Conservation (phyloP, 2,797 vertebrate species). For the Oryzias sinensis region DNA sequence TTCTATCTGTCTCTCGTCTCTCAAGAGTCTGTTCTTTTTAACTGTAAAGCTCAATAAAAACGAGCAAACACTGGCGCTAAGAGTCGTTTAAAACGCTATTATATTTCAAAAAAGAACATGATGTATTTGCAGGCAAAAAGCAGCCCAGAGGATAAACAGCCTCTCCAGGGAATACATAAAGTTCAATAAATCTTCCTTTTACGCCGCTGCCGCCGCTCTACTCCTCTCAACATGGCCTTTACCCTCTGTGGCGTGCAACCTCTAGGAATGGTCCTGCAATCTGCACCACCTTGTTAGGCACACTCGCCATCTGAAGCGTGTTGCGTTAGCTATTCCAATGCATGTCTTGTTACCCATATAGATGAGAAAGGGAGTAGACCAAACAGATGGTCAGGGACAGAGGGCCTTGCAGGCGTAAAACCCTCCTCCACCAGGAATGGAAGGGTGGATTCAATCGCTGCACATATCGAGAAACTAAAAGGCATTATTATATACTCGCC, state of each 20-base stretch:
- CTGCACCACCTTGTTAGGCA: slow-evolving; percentile 62
- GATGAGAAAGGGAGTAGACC: slow-evolving; percentile 59
- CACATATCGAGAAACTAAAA: slow-evolving; percentile 39
- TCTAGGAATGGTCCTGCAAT: slow-evolving; percentile 33
- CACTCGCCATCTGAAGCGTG: slow-evolving; percentile 56
- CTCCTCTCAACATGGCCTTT: slow-evolving; percentile 23
- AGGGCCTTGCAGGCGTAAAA: slow-evolving; percentile 51
- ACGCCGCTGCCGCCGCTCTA: slow-evolving; percentile 4
- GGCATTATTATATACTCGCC: slow-evolving; percentile 23
- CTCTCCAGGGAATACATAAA: slow-evolving; percentile 4
- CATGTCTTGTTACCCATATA: slow-evolving; percentile 70
- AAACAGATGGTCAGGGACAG: slow-evolving; percentile 67
- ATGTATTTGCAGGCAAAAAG: slow-evolving; percentile 12
- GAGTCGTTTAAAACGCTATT: too few species aligned
- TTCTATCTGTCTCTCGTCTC: slow-evolving; percentile 28
- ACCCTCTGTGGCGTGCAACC: slow-evolving; percentile 26
- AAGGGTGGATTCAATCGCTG: slow-evolving; percentile 27
- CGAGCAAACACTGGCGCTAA: neutral
- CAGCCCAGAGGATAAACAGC: slow-evolving; percentile 1
- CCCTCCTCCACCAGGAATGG: slow-evolving; percentile 38
- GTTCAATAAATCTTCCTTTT: slow-evolving; percentile 19
- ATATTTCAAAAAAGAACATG: slow-evolving; percentile 10
- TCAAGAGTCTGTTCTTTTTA: slow-evolving; percentile 16
- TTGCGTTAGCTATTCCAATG: slow-evolving; percentile 68
- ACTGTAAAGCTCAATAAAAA: slow-evolving; percentile 13